Evolutionary conservation across 1,140 invertebrate species (phyloP), one percentile per base, ranked within the genome.

Genomic region (Triops cancriformis): DNA sequence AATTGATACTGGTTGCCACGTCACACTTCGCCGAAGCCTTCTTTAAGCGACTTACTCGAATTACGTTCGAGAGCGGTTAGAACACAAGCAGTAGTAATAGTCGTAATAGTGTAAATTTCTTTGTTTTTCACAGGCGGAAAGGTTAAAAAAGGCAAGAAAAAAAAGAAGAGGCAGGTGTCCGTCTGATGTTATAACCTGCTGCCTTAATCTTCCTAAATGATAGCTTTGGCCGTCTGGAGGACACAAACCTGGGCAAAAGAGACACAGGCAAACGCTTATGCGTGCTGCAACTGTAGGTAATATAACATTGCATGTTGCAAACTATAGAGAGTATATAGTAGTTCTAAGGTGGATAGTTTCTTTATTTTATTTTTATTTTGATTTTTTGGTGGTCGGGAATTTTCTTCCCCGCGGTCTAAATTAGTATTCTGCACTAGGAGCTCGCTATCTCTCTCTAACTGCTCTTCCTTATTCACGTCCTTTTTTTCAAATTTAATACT

Each of bases 1-100:
- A 37, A 37, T 37, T 37, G 31, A 37, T 37, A 37, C 31, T 37
- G 31, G 31, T 37, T 37, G 31, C 31, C 31, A 37, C 31, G 31
- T 74, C 73, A 41, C 73, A 27, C 73, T 4, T 74, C 23, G 73
- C 73, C 73, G 73, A 74, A 74, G 31, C 27, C 31, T 37, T 37
- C 31, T 37, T 37, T 37, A 37, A 37, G 31, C 31, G 31, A 37
- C 31, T 37, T 37, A 37, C 31, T 37, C 31, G 31, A 37, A 37
- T 37, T 37, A 37, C 31, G 31, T 37, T 2, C 31, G 31, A 37
- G 31, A 37, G 2, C 31, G 7, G 31, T 37, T 37, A 37, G 31
- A 37, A 37, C 31, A 37, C 31, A 37, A 37, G 31, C 31, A 37
- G 31, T 37, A 37, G 31, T 37, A 37, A 37, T 37, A 37, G 31